Evolutionary conservation across 2,797 vertebrate species (phyloP), one percentile per base, ranked within the genome.

Genomic region (Hirundo rustica): DNA sequence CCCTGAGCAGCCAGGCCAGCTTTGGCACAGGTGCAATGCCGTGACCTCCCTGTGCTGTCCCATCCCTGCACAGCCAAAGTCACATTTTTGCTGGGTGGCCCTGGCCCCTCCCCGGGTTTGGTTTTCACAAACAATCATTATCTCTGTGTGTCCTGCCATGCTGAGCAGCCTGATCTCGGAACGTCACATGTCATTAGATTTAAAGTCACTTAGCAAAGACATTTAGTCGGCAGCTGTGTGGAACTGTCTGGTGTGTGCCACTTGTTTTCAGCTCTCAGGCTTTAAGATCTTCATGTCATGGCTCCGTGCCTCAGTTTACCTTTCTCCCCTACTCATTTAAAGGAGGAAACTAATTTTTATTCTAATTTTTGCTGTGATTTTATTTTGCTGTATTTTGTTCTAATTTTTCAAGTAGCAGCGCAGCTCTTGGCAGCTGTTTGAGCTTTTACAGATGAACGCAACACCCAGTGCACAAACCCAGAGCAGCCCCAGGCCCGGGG

Each of bases 161-260:
- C 68, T 10, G 75, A 91, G 7, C 79, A 67, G 75, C 53, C 76
- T n/a, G 79, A 77, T 64, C 68, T 25, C 34, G 11, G 10, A 57
- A 4, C 13, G 88, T 84, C 88, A 30, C 79, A 18, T 77, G 57
- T 2, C 76, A 44, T 94, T 78, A 94, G 80, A 45, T 82, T 55
- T 48, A 21, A 55, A 91, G 87, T 89, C 92, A 60, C 75, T 92
- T 64, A 91, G 67, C 53, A 62, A 14, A 92, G 87, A 27, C 55
- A 42, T 82, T 76, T 44, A 18, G 78, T 60, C 75, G 73, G 92
- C 68, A 66, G 40, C 58, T 30, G 77, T 77, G 27, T 82, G 91
- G 67, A 53, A n/a, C 81, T 94, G 84, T 72, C 95, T 93, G 84
- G 17, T 78, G 1, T 22, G 62, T 42, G 94, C 89, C 89, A 45